Percentiles rank a stretch among this genome's conserved stretches.
These are phyloP conservation scores for Dioctria rufipes DNA, from an alignment of 2,888 invertebrate genomes.

Conservation along the genomic window DNA sequence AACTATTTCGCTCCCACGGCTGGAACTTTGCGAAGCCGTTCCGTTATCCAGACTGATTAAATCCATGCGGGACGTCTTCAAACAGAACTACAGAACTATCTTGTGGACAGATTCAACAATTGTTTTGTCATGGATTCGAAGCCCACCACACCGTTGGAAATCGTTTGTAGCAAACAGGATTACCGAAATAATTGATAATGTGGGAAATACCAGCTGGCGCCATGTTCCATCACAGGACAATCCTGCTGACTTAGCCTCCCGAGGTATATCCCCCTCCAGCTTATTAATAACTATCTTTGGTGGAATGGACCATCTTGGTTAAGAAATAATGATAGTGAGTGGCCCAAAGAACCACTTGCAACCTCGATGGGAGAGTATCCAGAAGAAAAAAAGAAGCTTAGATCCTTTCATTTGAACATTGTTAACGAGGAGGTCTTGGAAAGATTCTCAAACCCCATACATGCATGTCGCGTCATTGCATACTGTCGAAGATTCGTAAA, in stretches of 20 bases:
- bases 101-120: conserved; percentile 61
- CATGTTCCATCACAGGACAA: conserved; percentile 14
- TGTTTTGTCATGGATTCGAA: conserved; percentile 57
- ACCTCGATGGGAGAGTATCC: neutral
- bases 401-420: neutral
- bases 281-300: neutral
- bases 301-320: neutral
- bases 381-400: neutral
- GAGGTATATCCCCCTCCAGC: neutral
- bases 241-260: conserved; percentile 18
- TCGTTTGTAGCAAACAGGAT: conserved; percentile 64
- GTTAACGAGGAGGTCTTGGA: neutral
- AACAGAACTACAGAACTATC: neutral
- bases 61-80: neutral
- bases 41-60: neutral
- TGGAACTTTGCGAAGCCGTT: conserved; percentile 59
- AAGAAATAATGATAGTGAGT: neutral
- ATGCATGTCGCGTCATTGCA: neutral
- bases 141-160: conserved; percentile 54
- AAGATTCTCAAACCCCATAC: neutral
- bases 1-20: conserved; percentile 59
- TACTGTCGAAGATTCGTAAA: neutral
- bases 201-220: neutral
- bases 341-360: neutral
- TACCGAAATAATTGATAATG: conserved; percentile 59